Percentiles rank a stretch among this genome's conserved stretches.
Conservation (phyloP, 2,113 vertebrate genomes). For the Notothenia rossii region DNA sequence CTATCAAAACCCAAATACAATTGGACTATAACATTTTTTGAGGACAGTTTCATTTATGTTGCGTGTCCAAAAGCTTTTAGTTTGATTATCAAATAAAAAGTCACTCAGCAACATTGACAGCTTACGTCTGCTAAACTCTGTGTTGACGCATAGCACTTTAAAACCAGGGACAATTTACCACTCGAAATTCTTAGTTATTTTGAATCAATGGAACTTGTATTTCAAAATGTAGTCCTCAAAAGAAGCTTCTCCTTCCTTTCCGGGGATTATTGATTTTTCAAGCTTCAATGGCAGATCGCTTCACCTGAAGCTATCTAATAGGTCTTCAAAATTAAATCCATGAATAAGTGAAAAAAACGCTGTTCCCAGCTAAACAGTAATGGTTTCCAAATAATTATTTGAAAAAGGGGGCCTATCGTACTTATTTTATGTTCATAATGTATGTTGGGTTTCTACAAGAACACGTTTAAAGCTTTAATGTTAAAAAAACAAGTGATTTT, state of each 20-base stretch:
- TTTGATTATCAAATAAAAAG: constrained; percentile 44
- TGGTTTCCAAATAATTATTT: no score
- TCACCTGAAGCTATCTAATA: neutral
- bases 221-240: neutral
- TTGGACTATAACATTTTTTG: constrained; percentile 14
- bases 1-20: constrained; percentile 38
- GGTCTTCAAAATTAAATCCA: no score
- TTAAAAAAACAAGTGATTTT: no score
- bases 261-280: neutral
- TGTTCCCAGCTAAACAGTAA: no score
- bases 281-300: neutral
- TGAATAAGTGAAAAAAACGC: no score
- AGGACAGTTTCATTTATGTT: constrained; percentile 18
- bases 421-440: no score
- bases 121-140: neutral
- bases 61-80: constrained; percentile 24
- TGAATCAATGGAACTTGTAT: neutral
- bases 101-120: neutral
- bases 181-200: neutral
- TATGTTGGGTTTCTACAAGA: no score
- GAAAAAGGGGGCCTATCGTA: no score
- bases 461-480: no score
- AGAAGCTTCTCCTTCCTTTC: neutral
- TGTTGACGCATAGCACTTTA: neutral
- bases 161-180: neutral